Evolutionary conservation across 1,140 invertebrate genomes (phyloP).

Genomic region (Steinernema khuongi): DNA sequence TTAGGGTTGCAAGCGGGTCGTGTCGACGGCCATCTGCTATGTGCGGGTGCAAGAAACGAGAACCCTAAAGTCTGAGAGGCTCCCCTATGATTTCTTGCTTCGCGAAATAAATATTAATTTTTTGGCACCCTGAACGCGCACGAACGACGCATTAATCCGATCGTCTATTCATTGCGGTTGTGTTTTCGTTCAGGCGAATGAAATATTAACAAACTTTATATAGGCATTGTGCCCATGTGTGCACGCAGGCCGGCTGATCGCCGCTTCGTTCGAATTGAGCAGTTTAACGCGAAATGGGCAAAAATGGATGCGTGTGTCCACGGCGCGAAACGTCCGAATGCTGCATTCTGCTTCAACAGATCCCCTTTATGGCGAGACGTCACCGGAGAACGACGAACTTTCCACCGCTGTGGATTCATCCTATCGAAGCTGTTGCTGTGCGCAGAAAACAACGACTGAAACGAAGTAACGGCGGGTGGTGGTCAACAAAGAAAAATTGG

Average conservation of each 20-base stretch:
- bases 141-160: background rate
- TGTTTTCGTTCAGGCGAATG: constrained; percentile 4
- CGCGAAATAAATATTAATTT: background rate
- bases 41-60: background rate
- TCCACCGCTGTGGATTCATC: too few species aligned
- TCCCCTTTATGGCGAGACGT: too few species aligned
- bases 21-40: background rate
- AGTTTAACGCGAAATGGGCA: too few species aligned
- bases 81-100: background rate
- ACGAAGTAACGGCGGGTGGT: too few species aligned
- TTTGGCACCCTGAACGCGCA: background rate
- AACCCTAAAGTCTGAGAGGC: background rate
- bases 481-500: background rate
- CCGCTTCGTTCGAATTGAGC: background rate
- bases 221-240: background rate
- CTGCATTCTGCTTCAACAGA: too few species aligned
- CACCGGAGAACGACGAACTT: too few species aligned
- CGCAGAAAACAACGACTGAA: too few species aligned
- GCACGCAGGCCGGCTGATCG: background rate
- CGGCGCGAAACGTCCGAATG: too few species aligned
- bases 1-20: background rate
- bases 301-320: too few species aligned
- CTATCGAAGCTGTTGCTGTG: too few species aligned
- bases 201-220: constrained; percentile 15
- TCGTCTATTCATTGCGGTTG: constrained; percentile 14